A percentile compares a stretch with the other conserved stretches of the same genome.
Evolutionary conservation across 2,113 vertebrate species (phyloP).

Genomic region (Mustelus asterias): DNA sequence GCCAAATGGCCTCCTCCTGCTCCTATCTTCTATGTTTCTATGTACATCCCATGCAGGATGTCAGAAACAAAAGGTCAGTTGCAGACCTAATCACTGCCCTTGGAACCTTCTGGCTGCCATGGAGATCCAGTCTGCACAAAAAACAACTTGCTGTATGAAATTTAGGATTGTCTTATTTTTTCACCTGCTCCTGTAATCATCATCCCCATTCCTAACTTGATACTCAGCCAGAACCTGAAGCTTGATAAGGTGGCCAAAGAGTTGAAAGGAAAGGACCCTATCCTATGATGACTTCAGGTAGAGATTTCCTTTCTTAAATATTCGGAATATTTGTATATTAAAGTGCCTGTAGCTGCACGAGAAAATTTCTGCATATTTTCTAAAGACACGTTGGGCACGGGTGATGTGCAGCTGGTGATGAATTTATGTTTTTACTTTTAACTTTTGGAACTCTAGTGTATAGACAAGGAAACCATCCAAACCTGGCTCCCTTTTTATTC

Average conservation of each 20-base stretch:
- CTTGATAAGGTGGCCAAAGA: not conserved
- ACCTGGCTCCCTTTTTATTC: not conserved
- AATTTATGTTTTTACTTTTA: not conserved
- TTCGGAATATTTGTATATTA: not conserved
- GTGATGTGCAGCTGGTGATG: not conserved
- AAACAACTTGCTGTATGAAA: not conserved
- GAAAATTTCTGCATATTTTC: too few species aligned
- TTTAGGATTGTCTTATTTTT: too few species aligned
- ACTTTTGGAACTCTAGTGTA: not conserved
- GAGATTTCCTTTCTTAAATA: not conserved
- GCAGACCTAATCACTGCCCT: not conserved
- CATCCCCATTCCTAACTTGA: not conserved
- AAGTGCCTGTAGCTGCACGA: not conserved
- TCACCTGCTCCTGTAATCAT: not conserved
- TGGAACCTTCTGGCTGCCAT: not conserved
- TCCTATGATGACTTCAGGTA: not conserved
- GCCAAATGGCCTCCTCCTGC: too few species aligned
- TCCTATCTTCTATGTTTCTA: too few species aligned
- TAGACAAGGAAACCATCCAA: not conserved
- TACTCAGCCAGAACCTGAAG: not conserved
- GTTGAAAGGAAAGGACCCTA: not conserved
- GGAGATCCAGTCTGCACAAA: not conserved
- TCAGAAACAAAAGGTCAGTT: not conserved
- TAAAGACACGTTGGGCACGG: not conserved
- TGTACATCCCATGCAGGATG: not conserved